Evolutionary conservation across 2,797 vertebrate genomes (phyloP), one percentile per base, ranked within the genome.

Genomic region (Malurus splendens): DNA sequence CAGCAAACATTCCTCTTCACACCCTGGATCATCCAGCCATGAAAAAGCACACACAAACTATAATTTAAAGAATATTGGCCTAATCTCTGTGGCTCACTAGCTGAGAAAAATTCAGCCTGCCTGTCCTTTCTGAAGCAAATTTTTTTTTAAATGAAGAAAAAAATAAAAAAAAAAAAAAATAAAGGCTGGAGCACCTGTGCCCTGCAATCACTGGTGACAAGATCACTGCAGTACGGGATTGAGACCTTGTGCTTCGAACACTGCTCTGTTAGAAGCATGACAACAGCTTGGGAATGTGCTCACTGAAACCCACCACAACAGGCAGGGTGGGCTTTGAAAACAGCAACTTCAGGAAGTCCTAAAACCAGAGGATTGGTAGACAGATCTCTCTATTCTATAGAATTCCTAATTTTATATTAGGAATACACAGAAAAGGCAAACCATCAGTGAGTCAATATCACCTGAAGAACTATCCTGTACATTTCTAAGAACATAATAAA

Each of bases 1-100:
- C 73, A 64, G 92, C 70, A 96, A 96, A 90, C 80, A 92, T 94
- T 94, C 65, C 19, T 96, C 87, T 95, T 96, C 90, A 92, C 93
- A 92, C 52, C 7, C 59, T 60, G 90, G 75, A 59, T 80, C 90
- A 84, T 48, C 84, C 91, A 92, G 55, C 95, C 95, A 65, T 94
- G 93, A 95, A 95, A 91, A 95, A 86, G 90, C 64, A 89, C 89
- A 94, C 68, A 92, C 38, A 91, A 74, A 66, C 70, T 82, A 79
- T 92, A 92, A 67, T 90, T 79, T 75, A 85, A 94, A 95, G 62
- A 94, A 82, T 92, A 95, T 94, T 93, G 92, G 36, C 74, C 78
- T 94, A 94, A 93, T 92, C 71, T 86, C 20, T 91, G 82, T 56
- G 86, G 74, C 86, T 92, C 30, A 44, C 38, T 33, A 87, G 68